These are phyloP conservation scores for Tretioscincus oriximinensis DNA, from an alignment of 2,113 vertebrate genomes.

Conservation along the genomic window DNA sequence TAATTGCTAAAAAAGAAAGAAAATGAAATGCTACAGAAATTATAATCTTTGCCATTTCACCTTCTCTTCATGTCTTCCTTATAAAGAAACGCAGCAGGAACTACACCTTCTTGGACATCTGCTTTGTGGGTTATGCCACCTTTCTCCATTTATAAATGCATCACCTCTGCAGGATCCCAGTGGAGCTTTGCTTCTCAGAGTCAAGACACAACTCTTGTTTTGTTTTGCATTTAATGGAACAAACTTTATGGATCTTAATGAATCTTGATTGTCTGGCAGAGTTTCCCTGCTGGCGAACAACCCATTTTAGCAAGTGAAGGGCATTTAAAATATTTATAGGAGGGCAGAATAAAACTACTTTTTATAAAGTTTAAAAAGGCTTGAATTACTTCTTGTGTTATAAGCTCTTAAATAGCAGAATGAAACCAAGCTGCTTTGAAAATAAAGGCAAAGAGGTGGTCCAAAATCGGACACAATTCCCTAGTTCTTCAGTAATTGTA, in stretches of 20 bases:
- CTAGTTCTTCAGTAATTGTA: too few relatives aligned
- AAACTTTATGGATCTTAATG: rapidly evolving
- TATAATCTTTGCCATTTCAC: background rate
- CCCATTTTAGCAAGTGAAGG: constrained; percentile 14
- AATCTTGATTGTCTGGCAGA: background rate
- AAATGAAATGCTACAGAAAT: background rate
- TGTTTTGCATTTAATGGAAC: background rate
- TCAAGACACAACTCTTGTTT: background rate
- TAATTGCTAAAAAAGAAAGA: background rate
- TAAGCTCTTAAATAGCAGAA: background rate
- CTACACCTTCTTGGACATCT: background rate
- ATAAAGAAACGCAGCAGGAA: constrained; percentile 7
- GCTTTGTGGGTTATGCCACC: background rate
- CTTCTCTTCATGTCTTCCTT: background rate
- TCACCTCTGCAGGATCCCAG: background rate
- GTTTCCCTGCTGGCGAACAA: background rate
- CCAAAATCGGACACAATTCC: too few relatives aligned
- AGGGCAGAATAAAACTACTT: background rate
- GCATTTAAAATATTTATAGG: background rate
- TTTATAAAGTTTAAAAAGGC: background rate
- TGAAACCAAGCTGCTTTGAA: too few relatives aligned
- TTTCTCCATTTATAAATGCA: background rate
- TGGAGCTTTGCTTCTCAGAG: background rate
- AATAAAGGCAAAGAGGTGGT: too few relatives aligned
- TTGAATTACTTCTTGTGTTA: background rate